Conservation (phyloP, 2,113 vertebrate species). For the Mirza zaza region DNA sequence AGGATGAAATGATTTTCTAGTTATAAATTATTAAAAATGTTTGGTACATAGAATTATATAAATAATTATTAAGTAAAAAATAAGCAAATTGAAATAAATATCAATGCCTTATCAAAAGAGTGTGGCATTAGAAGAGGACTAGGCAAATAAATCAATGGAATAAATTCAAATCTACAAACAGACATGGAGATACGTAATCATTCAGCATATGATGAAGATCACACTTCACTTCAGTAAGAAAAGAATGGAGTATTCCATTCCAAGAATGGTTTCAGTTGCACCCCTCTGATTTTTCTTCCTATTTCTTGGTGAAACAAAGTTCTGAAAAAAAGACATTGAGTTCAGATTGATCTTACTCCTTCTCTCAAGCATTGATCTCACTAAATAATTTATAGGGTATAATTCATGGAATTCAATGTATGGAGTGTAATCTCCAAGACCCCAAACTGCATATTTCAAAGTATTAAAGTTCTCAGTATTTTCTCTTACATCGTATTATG, state of each 20-base stretch:
- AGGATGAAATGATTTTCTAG: slow-evolving; percentile 1
- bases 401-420: background rate
- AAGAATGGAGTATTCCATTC: background rate
- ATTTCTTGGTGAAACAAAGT: background rate
- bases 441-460: background rate
- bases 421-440: background rate
- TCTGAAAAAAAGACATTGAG: background rate
- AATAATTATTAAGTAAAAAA: slow-evolving; percentile 43
- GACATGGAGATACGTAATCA: background rate
- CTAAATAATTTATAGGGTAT: background rate
- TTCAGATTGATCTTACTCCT: background rate
- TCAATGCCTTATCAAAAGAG: background rate
- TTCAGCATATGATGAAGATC: background rate
- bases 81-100: slow-evolving; percentile 36
- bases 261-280: background rate
- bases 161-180: background rate
- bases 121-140: background rate
- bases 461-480: background rate
- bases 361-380: background rate
- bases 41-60: background rate
- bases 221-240: background rate
- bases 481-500: background rate
- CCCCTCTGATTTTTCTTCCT: background rate
- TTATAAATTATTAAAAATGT: background rate
- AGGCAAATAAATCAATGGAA: slow-evolving; percentile 1